Percentiles rank a stretch among this genome's conserved stretches.
Conservation (phyloP, 2,888 invertebrate species). For the Tipula unca region DNA sequence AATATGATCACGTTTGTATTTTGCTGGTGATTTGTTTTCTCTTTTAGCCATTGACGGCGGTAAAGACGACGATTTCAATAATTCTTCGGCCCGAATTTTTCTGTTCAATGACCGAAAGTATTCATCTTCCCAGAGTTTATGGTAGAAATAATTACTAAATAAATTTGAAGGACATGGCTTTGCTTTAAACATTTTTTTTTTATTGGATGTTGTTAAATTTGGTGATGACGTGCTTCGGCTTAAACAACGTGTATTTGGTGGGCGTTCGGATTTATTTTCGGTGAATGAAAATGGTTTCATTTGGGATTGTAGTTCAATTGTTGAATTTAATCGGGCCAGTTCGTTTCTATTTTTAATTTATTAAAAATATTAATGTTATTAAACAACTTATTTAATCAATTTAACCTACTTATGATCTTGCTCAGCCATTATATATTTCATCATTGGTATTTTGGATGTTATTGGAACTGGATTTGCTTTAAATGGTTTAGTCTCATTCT, state of each 20-base stretch:
- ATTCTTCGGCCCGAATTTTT: constrained; percentile 59
- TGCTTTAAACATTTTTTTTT: constrained; percentile 50
- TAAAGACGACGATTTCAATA: constrained; percentile 54
- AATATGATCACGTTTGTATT: background rate
- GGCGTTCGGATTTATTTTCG: constrained; percentile 33
- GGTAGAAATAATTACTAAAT: constrained; percentile 61
- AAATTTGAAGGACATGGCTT: constrained; percentile 61
- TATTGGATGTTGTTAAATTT: constrained; percentile 29
- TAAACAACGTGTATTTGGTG: constrained; percentile 24
- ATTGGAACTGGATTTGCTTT: constrained; percentile 57
- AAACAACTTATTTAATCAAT: background rate
- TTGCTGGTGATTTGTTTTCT: constrained; percentile 39
- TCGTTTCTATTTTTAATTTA: constrained; percentile 43
- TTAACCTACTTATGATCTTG: constrained; percentile 55
- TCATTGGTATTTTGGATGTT: constrained; percentile 60
- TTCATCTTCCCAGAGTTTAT: constrained; percentile 62
- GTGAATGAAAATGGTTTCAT: constrained; percentile 59
- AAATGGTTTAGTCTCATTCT: constrained; percentile 45
- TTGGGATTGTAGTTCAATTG: constrained; percentile 52
- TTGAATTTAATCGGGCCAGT: constrained; percentile 51
- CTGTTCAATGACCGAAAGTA: constrained; percentile 63
- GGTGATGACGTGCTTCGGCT: constrained; percentile 38
- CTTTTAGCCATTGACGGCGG: constrained; percentile 61
- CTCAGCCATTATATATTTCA: constrained; percentile 61
- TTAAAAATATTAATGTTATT: background rate